These are phyloP conservation scores for Rostratula benghalensis DNA, from an alignment of 2,113 vertebrate genomes.

Conservation along the genomic window DNA sequence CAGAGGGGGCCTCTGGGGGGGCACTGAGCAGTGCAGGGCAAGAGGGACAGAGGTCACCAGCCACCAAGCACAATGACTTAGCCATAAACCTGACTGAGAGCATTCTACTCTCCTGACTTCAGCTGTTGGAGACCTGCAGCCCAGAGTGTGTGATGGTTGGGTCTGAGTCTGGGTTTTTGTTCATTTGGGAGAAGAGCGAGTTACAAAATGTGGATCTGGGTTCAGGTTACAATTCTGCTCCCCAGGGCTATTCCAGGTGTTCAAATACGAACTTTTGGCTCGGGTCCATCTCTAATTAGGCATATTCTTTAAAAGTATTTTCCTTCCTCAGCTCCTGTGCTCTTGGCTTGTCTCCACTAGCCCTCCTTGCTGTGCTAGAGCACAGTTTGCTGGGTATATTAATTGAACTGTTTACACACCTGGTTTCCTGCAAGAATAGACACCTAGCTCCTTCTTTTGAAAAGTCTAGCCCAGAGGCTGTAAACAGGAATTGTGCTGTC, in stretches of 20 bases:
- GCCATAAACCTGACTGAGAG: background rate
- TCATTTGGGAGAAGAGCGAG: background rate
- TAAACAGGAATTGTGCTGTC: constrained; percentile 63
- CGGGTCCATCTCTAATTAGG: constrained; percentile 46
- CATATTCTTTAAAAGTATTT: constrained; percentile 58
- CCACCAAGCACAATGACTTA: background rate
- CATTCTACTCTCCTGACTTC: background rate
- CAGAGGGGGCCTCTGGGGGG: background rate
- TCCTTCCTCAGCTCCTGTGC: constrained; percentile 30
- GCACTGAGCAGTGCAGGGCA: fast-evolving
- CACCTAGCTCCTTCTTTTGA: constrained; percentile 57
- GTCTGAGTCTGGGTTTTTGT: background rate
- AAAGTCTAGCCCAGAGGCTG: constrained; percentile 64
- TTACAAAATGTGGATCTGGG: constrained; percentile 26
- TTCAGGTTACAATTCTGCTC: constrained; percentile 36
- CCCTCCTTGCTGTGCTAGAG: constrained; percentile 13
- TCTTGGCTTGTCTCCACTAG: constrained; percentile 62
- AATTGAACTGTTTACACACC: constrained; percentile 67
- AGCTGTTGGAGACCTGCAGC: background rate
- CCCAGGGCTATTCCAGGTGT: constrained; percentile 57
- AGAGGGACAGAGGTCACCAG: background rate
- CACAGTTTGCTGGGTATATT: constrained; percentile 30
- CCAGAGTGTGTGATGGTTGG: background rate
- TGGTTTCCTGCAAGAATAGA: constrained; percentile 69
- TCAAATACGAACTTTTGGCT: constrained; percentile 47